Conservation (phyloP, 2,888 invertebrate genomes). For the Nowickia ferox region DNA sequence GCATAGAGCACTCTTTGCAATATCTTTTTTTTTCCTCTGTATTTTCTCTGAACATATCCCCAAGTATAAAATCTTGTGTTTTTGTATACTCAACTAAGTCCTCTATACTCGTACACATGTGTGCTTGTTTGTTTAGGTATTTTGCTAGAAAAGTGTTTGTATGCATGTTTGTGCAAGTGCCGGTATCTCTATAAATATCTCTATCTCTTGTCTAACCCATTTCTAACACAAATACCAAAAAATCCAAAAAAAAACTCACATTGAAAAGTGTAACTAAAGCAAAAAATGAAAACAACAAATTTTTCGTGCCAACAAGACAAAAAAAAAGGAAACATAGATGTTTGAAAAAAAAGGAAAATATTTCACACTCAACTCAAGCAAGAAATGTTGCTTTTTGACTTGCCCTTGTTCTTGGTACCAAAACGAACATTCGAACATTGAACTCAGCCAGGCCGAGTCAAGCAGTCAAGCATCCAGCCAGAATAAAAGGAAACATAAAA, state of each 20-base stretch:
- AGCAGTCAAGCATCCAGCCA: conserved; percentile 38
- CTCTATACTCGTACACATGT: conserved; percentile 2
- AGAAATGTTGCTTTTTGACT: conserved; percentile 65
- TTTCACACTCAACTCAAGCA: conserved; percentile 69
- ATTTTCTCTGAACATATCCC: conserved; percentile 64
- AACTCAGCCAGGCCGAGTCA: conserved; percentile 31
- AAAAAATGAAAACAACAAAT: conserved; percentile 37
- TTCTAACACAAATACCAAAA: conserved; percentile 72
- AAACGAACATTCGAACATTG: conserved; percentile 51
- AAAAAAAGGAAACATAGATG: conserved; percentile 50
- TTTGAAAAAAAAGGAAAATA: conserved; percentile 55
- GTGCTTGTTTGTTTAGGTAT: neutral
- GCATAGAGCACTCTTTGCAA: conserved; percentile 48
- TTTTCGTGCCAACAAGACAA: conserved; percentile 41
- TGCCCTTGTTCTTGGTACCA: conserved; percentile 39
- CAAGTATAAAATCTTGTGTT: conserved; percentile 71
- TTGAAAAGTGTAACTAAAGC: conserved; percentile 57
- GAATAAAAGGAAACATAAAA: conserved; percentile 21
- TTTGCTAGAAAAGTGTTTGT: conserved; percentile 10
- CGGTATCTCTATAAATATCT: conserved; percentile 57
- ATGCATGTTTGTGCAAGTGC: conserved; percentile 20
- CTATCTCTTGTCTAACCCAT: conserved; percentile 66
- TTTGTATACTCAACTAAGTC: conserved; percentile 42
- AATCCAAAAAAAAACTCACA: conserved; percentile 65
- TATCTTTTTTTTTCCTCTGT: conserved; percentile 52